Conservation (phyloP, 1,140 invertebrate species). For the Hormaphis cornu region DNA sequence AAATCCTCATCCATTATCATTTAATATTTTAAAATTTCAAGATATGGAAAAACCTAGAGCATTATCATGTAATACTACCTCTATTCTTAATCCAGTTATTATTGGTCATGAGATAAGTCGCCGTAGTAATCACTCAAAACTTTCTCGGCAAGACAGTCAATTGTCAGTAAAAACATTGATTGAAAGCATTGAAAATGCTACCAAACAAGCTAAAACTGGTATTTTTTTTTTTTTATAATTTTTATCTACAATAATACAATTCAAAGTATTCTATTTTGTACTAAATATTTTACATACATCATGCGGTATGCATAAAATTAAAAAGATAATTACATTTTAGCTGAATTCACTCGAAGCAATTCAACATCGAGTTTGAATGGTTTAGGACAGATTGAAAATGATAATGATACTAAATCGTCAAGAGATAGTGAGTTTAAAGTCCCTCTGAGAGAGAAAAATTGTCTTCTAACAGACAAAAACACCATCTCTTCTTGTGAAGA, state of each 20-base stretch:
- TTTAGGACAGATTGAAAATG: constrained; percentile 42
- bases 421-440: constrained; percentile 35
- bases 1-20: not conserved
- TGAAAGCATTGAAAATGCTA: constrained; percentile 78
- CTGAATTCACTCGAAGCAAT: constrained; percentile 46
- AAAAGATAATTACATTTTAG: not conserved
- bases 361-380: constrained; percentile 50
- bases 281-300: too few species aligned
- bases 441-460: constrained; percentile 41
- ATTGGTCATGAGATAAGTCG: constrained; percentile 39
- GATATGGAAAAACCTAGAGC: constrained; percentile 28
- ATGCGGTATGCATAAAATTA: not conserved
- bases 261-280: too few species aligned
- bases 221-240: constrained; percentile 35
- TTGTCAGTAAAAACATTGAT: constrained; percentile 81
- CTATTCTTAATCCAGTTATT: constrained; percentile 33
- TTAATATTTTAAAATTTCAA: not conserved
- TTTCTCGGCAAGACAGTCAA: constrained; percentile 60
- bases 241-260: too few species aligned
- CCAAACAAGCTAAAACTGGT: constrained; percentile 70
- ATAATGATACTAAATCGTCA: constrained; percentile 28
- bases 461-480: not conserved
- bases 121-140: constrained; percentile 45
- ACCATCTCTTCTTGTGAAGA: constrained; percentile 16
- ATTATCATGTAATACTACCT: constrained; percentile 25